These are phyloP conservation scores for Elaphurus davidianus DNA, from an alignment of 2,113 vertebrate genomes.

Conservation along the genomic window DNA sequence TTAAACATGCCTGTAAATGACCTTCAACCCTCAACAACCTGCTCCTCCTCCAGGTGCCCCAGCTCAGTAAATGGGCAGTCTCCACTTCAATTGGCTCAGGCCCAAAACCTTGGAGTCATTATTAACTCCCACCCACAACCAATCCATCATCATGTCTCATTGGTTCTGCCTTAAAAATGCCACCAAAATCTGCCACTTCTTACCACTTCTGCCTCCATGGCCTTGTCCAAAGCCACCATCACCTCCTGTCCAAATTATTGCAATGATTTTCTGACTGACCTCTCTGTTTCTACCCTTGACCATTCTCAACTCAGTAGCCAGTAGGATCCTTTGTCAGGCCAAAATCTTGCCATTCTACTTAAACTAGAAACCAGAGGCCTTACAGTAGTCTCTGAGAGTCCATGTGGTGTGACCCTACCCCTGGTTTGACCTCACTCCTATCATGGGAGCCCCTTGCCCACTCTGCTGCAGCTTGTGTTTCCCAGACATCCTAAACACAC, in stretches of 20 bases:
- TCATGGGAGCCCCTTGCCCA: not conserved
- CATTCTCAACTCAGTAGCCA: not conserved
- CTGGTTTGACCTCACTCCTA: not conserved
- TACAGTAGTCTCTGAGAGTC: not conserved
- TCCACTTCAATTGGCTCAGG: not conserved
- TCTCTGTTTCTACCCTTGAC: not conserved
- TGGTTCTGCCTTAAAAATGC: not conserved
- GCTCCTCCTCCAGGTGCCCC: not conserved
- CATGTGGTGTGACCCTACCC: too few species aligned
- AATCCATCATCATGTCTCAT: not conserved
- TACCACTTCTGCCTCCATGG: not conserved
- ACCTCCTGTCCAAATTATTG: not conserved
- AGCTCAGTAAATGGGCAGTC: not conserved
- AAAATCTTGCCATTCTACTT: not conserved
- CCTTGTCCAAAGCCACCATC: not conserved
- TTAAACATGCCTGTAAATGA: not conserved
- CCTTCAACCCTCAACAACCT: not conserved
- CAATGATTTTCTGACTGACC: not conserved
- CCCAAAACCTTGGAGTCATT: not conserved
- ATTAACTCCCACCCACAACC: not conserved
- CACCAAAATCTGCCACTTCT: not conserved
- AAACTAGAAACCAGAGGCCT: conserved; percentile 7
- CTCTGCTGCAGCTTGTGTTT: not conserved
- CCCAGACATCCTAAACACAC: not conserved
- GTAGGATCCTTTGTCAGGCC: not conserved